Evolutionary conservation across 2,797 vertebrate species (phyloP).

Genomic region (Halcyon smyrnensis): DNA sequence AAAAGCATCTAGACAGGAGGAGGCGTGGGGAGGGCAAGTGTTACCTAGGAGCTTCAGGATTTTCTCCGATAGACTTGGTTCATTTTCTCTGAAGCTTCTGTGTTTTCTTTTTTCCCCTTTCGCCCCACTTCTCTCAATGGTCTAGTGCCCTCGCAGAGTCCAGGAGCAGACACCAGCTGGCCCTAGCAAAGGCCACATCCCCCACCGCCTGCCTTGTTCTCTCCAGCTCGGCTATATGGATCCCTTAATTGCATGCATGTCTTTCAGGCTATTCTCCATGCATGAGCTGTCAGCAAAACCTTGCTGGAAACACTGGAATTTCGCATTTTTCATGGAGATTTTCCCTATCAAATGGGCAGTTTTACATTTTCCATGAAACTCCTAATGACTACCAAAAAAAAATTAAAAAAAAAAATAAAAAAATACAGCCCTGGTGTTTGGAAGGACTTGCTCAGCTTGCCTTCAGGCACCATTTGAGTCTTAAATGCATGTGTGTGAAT

Average conservation of each 20-base stretch:
- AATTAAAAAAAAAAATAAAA: neutral
- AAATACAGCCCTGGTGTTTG: neutral
- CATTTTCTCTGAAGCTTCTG: constrained; percentile 61
- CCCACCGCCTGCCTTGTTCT: constrained; percentile 63
- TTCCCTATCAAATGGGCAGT: constrained; percentile 55
- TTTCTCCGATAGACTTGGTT: constrained; percentile 38
- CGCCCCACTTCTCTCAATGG: constrained; percentile 52
- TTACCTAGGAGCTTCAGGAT: constrained; percentile 47
- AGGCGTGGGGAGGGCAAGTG: neutral
- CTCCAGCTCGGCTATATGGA: constrained; percentile 20
- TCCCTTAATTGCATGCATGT: constrained; percentile 67
- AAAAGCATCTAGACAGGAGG: neutral
- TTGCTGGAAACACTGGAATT: constrained; percentile 72
- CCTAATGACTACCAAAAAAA: constrained; percentile 24
- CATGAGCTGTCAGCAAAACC: constrained; percentile 72
- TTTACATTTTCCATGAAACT: constrained; percentile 71
- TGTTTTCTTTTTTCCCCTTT: constrained; percentile 42
- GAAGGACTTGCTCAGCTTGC: constrained; percentile 37
- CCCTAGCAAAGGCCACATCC: constrained; percentile 68
- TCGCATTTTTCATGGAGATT: constrained; percentile 73
- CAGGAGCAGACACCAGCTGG: constrained; percentile 73
- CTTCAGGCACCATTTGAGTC: neutral
- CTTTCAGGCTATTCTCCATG: constrained; percentile 74
- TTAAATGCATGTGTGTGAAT: constrained; percentile 44
- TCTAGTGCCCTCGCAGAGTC: constrained; percentile 43